A percentile compares a stretch with the other conserved stretches of the same genome.
These are phyloP conservation scores for Xestia ashworthii DNA, from an alignment of 2,888 invertebrate genomes.

Conservation along the genomic window DNA sequence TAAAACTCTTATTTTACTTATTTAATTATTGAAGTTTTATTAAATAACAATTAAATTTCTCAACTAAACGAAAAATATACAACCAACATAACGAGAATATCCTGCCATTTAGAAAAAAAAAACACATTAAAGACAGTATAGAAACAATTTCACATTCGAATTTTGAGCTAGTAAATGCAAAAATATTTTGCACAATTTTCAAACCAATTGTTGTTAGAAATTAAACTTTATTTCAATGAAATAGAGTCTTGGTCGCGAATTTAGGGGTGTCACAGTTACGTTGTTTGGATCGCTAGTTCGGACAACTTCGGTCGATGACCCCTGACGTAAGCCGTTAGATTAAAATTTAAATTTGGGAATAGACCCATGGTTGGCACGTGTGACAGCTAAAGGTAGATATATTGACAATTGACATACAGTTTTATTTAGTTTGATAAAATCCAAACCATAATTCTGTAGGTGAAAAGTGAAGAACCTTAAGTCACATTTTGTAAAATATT, in stretches of 20 bases:
- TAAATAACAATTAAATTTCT: neutral
- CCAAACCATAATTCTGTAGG: too few species aligned
- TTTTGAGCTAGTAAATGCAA: conserved; percentile 44
- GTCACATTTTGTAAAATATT: too few species aligned
- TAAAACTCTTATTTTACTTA: neutral
- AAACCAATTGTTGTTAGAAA: conserved; percentile 69
- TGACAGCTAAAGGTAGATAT: too few species aligned
- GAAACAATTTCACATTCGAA: conserved; percentile 47
- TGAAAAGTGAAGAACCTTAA: too few species aligned
- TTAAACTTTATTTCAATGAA: conserved; percentile 66
- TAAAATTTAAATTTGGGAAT: conserved; percentile 87
- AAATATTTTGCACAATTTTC: conserved; percentile 28
- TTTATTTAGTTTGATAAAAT: neutral
- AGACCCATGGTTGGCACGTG: conserved; percentile 54
- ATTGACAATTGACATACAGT: too few species aligned
- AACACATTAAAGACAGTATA: conserved; percentile 14
- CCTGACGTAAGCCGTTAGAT: conserved; percentile 84
- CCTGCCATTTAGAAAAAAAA: conserved; percentile 9
- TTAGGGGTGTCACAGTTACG: conserved; percentile 68
- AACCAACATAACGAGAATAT: conserved; percentile 8
- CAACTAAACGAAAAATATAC: neutral
- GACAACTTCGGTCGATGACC: conserved; percentile 84
- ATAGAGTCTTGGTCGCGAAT: conserved; percentile 69
- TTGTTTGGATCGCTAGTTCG: conserved; percentile 79
- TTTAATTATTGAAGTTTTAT: neutral